Conservation (phyloP, 2,888 invertebrate genomes). For the Heliconius ethilla region DNA sequence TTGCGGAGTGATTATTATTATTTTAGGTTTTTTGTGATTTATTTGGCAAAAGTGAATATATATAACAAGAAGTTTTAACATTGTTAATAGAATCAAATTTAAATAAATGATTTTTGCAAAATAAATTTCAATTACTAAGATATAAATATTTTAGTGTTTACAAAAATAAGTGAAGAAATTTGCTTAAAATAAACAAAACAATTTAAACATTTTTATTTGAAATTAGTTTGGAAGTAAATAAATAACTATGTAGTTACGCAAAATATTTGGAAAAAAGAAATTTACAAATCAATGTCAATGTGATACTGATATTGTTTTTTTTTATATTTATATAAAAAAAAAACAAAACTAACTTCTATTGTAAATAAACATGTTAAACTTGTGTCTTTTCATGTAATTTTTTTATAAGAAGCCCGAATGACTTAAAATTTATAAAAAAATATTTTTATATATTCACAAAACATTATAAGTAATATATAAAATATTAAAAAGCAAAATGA, state of each 20-base stretch:
- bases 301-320: too few species aligned
- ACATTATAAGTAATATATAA: neutral
- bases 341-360: too few species aligned
- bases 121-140: neutral
- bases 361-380: too few species aligned
- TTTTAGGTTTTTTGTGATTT: neutral
- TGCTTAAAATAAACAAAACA: neutral
- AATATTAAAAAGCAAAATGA: neutral
- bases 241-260: neutral
- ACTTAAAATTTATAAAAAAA: neutral
- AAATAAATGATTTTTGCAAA: too few species aligned
- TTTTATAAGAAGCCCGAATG: neutral
- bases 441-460: neutral
- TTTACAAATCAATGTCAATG: too few species aligned
- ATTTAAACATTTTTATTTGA: neutral
- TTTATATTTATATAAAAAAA: too few species aligned
- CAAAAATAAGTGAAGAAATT: neutral
- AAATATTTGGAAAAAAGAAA: neutral
- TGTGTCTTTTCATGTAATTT: neutral
- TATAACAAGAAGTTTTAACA: too few species aligned
- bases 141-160: neutral
- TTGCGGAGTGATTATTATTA: slow-evolving; percentile 1
- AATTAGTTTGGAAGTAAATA: neutral
- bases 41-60: neutral
- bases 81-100: neutral